Percentiles rank a stretch among this genome's conserved stretches.
phyloP scores from a whole-genome alignment of 2,888 invertebrate genomes.

The Apodemia mormo region DNA sequence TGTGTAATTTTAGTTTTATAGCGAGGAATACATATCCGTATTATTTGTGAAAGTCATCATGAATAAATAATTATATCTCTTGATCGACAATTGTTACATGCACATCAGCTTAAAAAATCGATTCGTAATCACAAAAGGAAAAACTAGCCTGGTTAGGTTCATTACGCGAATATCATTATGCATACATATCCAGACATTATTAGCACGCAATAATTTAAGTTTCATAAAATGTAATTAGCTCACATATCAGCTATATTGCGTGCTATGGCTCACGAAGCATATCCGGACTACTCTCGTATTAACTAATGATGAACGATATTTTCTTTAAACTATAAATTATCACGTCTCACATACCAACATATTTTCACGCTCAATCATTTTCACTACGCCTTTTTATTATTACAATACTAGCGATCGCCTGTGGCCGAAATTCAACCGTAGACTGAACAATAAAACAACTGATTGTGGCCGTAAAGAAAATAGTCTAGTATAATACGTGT shows the following conservation, averaged over 20 bases:
- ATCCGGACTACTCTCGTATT: slow-evolving; percentile 31
- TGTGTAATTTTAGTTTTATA: no score
- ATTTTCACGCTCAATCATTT: slow-evolving; percentile 19
- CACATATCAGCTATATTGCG: slow-evolving; percentile 17
- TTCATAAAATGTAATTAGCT: slow-evolving; percentile 9
- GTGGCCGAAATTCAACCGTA: no score
- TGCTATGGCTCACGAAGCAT: slow-evolving; percentile 15
- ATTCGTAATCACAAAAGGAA: slow-evolving; percentile 2
- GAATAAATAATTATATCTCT: neutral
- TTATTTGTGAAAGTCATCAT: neutral
- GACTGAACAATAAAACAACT: no score
- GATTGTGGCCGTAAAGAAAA: no score
- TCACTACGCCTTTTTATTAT: neutral
- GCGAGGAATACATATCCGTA: no score
- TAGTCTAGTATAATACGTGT: no score
- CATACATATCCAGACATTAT: slow-evolving; percentile 5
- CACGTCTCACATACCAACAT: slow-evolving; percentile 22
- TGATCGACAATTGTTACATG: neutral
- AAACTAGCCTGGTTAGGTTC: neutral
- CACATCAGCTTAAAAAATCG: neutral
- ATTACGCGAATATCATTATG: slow-evolving; percentile 1
- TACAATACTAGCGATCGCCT: no score
- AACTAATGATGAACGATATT: slow-evolving; percentile 28
- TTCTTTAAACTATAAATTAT: slow-evolving; percentile 28
- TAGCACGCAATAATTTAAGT: slow-evolving; percentile 1